phyloP scores from a whole-genome alignment of 1,140 invertebrate species.

The Solenopsis fugax region DNA sequence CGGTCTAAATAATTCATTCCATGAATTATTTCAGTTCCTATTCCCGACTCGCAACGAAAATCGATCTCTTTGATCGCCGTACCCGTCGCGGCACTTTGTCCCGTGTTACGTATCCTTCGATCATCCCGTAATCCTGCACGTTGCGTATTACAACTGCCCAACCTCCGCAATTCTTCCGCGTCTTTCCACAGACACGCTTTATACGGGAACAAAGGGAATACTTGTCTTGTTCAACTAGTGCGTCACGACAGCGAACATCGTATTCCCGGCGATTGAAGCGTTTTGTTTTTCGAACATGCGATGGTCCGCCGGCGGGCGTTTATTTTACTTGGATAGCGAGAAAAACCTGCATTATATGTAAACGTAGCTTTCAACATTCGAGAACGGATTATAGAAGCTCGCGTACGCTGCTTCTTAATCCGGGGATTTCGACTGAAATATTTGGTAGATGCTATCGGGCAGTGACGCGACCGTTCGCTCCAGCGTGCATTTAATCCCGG shows the following conservation, averaged over 20 bases:
- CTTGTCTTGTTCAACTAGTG: background rate
- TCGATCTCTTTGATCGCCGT: slow-evolving; percentile 71
- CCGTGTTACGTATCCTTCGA: background rate
- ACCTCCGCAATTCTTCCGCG: background rate
- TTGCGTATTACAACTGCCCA: slow-evolving; percentile 14
- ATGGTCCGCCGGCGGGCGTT: slow-evolving; percentile 13
- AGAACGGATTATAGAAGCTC: slow-evolving; percentile 56
- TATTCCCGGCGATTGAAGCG: background rate
- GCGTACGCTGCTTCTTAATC: slow-evolving; percentile 71
- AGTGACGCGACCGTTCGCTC: slow-evolving; percentile 68
- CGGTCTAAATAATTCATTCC: slow-evolving; percentile 79
- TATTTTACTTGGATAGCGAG: slow-evolving; percentile 52
- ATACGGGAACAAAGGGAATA: background rate
- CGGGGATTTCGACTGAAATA: slow-evolving; percentile 74
- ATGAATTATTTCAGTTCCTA: slow-evolving; percentile 79
- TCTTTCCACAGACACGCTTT: background rate
- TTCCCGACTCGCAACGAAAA: slow-evolving; percentile 64
- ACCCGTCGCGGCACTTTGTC: slow-evolving; percentile 25
- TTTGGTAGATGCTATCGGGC: slow-evolving; percentile 69
- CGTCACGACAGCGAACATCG: background rate
- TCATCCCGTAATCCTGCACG: slow-evolving; percentile 28
- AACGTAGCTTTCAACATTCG: slow-evolving; percentile 55
- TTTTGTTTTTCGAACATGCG: slow-evolving; percentile 33
- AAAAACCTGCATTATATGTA: slow-evolving; percentile 59
- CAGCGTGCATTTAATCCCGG: slow-evolving; percentile 71